Base-by-base conservation (phyloP, 2,113 vertebrate genomes). In the Pogonocichla stellata region DNA sequence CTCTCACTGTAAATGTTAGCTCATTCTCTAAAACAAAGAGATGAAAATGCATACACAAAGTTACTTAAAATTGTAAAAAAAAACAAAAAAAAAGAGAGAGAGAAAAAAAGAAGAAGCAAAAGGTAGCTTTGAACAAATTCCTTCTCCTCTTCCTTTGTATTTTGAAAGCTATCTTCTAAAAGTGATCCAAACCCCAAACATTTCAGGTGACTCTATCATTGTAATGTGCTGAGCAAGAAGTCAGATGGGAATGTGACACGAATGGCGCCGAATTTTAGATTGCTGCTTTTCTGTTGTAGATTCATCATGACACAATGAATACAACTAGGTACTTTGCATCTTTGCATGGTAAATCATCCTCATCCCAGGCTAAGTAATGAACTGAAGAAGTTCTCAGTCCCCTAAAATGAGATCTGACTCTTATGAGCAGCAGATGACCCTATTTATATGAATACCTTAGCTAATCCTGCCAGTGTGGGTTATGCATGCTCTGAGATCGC, bases 1-100 rank as follows among this genome's bases (percentile, higher is more conserved):
- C 98, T 19, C 70, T 96, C 87, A 99, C 97, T 57, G 94, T 97
- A 93, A 98, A 95, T 8, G 88, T 90, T 53, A 98, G 84, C 40
- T 97, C 82, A 14, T 94, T 93, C 83, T 47, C 98, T 98, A 95
- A 73, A 84, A 85, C 80, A 93, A 92, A 47, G 83, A 70, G 70
- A 85, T 26, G n/a, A 71, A 81, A 84, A 94, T 2, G 10, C 26
- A 66, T 84, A 90, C 45, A 25, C 6, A 47, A 74, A 65, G 9
- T 90, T 87, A 90, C 11, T 85, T 62, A 12, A 5, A 56, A 50
- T 48, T 47, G 26, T 14, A 54, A 73, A 77, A 6, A 40, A 13
- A 77, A 48, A 48, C 51, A 73, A 77, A 6, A 40, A 13, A 77
- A 48, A 48, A 48, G 26, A 66, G 20, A 38, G 25, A 8, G 42